These are phyloP conservation scores for Corbicula japonica DNA, from an alignment of 2,888 invertebrate genomes.

Conservation along the genomic window DNA sequence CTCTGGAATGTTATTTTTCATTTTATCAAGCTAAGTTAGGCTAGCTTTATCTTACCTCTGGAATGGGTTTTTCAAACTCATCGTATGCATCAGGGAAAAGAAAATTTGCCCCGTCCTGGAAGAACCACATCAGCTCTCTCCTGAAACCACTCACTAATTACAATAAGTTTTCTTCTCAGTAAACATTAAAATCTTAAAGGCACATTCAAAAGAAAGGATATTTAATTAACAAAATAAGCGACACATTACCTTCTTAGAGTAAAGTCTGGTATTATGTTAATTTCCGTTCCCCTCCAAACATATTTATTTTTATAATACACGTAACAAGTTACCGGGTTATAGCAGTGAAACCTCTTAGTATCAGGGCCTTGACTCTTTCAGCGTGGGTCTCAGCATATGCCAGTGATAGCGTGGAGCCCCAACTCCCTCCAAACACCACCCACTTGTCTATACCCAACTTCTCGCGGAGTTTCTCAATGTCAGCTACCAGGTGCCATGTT, in stretches of 20 bases:
- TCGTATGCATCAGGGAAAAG: constrained; percentile 84
- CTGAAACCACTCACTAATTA: no score
- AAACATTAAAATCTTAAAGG: no score
- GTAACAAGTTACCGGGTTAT: no score
- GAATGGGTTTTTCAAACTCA: constrained; percentile 79
- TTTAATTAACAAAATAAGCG: no score
- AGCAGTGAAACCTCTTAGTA: constrained; percentile 84
- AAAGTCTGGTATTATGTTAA: no score
- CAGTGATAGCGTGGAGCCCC: constrained; percentile 84
- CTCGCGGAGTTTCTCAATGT: constrained; percentile 82
- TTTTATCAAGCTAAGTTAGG: no score
- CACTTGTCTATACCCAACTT: constrained; percentile 81
- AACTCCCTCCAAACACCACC: constrained; percentile 85
- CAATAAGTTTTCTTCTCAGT: no score
- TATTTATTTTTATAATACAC: no score
- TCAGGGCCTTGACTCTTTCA: constrained; percentile 80
- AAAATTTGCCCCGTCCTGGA: constrained; percentile 81
- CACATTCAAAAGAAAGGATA: no score
- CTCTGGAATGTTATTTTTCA: no score
- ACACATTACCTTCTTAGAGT: constrained; percentile 76
- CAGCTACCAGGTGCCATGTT: constrained; percentile 82
- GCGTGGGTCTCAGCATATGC: constrained; percentile 83
- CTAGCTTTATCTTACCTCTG: no score
- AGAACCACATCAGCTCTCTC: constrained; percentile 82
- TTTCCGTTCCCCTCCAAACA: no score